phyloP scores from a whole-genome alignment of 2,888 invertebrate genomes.

The Lumbricus terrestris region DNA sequence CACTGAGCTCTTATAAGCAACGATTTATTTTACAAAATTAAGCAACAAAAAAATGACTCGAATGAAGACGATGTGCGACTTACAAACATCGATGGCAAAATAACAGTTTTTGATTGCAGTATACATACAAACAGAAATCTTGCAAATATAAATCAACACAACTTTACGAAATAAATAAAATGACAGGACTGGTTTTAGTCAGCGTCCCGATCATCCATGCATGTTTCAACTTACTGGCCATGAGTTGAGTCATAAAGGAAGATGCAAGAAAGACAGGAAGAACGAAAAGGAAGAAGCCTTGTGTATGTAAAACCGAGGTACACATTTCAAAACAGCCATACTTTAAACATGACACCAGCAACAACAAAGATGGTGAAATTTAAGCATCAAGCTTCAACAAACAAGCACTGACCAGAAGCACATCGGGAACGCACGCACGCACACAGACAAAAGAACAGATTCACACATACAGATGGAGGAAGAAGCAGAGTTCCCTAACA shows the following conservation, averaged over 20 bases:
- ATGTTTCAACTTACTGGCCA: not conserved
- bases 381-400: not conserved
- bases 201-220: not conserved
- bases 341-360: not conserved
- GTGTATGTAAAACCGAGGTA: not conserved
- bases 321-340: not conserved
- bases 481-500: not conserved
- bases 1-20: not conserved
- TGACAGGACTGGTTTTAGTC: not conserved
- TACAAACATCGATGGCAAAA: not conserved
- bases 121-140: not conserved
- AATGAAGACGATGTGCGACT: not conserved
- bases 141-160: not conserved
- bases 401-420: not conserved
- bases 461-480: not conserved
- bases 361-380: conserved; percentile 3
- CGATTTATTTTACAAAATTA: not conserved
- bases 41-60: not conserved
- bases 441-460: not conserved
- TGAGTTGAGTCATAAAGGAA: not conserved
- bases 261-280: no score
- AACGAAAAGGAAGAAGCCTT: no score
- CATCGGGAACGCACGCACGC: not conserved
- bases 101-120: not conserved
- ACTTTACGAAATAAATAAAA: not conserved